Evolutionary conservation across 2,113 vertebrate genomes (phyloP), one percentile per base, ranked within the genome.

Genomic region (Nibea albiflora): DNA sequence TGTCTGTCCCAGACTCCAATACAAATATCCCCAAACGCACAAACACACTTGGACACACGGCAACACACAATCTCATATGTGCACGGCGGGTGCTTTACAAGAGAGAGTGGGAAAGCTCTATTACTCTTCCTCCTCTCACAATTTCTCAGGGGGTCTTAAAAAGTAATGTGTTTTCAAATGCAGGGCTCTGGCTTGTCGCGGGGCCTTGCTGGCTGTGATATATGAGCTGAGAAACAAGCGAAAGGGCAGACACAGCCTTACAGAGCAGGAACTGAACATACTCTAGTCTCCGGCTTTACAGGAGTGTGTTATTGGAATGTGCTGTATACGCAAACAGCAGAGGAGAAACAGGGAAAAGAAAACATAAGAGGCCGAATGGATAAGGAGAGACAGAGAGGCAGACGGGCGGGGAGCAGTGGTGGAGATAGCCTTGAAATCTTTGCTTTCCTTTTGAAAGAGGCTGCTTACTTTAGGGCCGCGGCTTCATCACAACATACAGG

Each of bases 141-240:
- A 86, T 91, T 91, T 92, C 91, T 92, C 90, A 83, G 85, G 87
- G 86, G 86, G 84, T 91, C 91, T 90, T 93, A 87, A 91, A 90
- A 92, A 89, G 87, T 90, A 87, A 93, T 90, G 92, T 90, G 91
- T 92, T 93, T 92, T 92, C 91, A 91, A 90, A 89, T 83, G 89
- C 85, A 63, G 88, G 86, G 83, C 91, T 90, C 79, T 72, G 88
- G 85, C 89, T 71, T 90, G 79, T 92, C 77, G 69, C 53, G 0
- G 50, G 73, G 73, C 76, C 80, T 61, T 53, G 80, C 84, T 69
- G 69, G 39, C 67, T 26, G 65, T 89, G 92, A 93, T 91, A 57
- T 92, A 91, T 61, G 89, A 88, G 83, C 81, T 3, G 56, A 68
- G 90, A 44, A 80, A 79, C 78, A 31, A 85, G 67, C 14, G 5